Percentiles rank a stretch among this genome's conserved stretches.
phyloP scores from a whole-genome alignment of 2,797 vertebrate genomes.

The Oreochromis mossambicus region DNA sequence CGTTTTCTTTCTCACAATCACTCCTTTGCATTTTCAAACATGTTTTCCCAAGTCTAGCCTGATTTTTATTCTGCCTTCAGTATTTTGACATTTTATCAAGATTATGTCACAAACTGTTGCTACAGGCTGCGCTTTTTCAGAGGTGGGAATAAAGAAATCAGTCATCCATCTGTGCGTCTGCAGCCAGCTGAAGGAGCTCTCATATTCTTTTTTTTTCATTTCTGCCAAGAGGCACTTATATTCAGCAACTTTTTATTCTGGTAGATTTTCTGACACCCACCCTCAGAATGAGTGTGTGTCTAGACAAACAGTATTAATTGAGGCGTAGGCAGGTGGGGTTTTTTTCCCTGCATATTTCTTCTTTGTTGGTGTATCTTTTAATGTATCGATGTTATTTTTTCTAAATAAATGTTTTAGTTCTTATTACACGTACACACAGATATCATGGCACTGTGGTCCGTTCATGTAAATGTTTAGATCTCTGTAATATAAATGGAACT shows the following conservation, averaged over 20 bases:
- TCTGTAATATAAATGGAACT: background rate
- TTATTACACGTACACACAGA: background rate
- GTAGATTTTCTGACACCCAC: slow-evolving; percentile 32
- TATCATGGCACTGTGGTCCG: background rate
- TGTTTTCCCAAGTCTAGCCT: background rate
- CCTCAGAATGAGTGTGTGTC: background rate
- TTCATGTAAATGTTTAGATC: background rate
- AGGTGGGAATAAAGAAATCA: background rate
- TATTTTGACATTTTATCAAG: background rate
- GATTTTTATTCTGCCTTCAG: background rate
- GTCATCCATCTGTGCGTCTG: background rate
- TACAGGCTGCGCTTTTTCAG: background rate
- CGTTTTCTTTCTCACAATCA: background rate
- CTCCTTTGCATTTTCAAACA: background rate
- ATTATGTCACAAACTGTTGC: background rate
- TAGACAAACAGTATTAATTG: slow-evolving; percentile 52
- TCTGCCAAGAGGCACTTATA: slow-evolving; percentile 22
- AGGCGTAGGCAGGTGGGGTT: slow-evolving; percentile 39
- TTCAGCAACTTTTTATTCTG: slow-evolving; percentile 22
- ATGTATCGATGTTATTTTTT: background rate
- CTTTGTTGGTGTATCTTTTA: background rate
- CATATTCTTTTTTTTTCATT: background rate
- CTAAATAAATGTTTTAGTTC: background rate
- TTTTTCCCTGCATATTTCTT: background rate
- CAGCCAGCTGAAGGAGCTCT: slow-evolving; percentile 11